Evolutionary conservation across 2,113 vertebrate species (phyloP).

Genomic region (Spermophilus dauricus): DNA sequence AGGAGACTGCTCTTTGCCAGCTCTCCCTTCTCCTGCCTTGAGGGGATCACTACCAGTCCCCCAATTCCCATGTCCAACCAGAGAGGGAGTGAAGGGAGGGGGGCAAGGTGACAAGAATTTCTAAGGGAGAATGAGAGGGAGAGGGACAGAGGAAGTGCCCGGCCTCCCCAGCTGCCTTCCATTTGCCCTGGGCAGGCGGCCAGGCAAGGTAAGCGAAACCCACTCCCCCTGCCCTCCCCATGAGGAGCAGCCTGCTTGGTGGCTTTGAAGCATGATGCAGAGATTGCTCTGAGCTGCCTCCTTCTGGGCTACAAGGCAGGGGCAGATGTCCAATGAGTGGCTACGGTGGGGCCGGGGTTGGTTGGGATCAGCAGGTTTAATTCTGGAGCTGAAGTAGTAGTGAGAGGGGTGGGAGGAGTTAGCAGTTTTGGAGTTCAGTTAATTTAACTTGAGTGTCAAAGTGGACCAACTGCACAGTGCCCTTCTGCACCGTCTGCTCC

Average conservation of each 20-base stretch:
- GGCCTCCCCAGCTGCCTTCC: slow-evolving; percentile 70
- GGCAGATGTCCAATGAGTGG: neutral
- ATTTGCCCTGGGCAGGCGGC: slow-evolving; percentile 65
- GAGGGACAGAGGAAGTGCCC: neutral
- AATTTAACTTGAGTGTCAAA: slow-evolving; percentile 60
- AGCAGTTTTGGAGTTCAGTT: slow-evolving; percentile 46
- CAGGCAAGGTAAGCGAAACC: slow-evolving; percentile 83
- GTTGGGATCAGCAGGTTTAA: neutral
- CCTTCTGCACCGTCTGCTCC: neutral
- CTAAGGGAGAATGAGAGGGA: neutral
- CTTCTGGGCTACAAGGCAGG: neutral
- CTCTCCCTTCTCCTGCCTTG: neutral
- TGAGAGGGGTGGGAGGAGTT: neutral
- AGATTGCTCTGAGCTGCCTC: neutral
- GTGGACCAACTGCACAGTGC: neutral
- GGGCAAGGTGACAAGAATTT: neutral
- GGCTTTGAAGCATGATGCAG: slow-evolving; percentile 64
- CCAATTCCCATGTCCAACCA: neutral
- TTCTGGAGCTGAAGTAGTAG: neutral
- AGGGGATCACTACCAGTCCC: neutral
- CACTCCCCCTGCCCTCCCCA: slow-evolving; percentile 15
- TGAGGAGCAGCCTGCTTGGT: neutral
- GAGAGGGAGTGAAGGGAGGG: neutral
- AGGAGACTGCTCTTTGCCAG: neutral
- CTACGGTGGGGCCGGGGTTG: neutral